Base-by-base conservation (phyloP, 2,888 invertebrate genomes). In the Gisinianus flammeolus region DNA sequence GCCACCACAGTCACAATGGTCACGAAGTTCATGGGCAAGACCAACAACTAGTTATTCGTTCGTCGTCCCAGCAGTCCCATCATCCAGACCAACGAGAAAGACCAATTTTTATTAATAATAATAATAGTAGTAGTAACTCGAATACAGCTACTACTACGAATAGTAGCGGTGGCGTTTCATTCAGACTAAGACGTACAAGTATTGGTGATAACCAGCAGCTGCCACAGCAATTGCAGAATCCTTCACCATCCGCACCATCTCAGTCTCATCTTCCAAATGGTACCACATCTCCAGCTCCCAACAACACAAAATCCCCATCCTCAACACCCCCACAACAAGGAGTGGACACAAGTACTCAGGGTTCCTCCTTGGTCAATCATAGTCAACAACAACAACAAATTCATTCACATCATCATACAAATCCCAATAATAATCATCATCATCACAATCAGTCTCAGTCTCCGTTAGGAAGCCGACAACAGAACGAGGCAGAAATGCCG, bases 181-280 rank as follows among this genome's bases (percentile, higher is more conserved):
- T 44, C 44, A 44, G 6, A 44, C 44, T 16, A 44, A 44, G 44
- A 44, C 44, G 44, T 44, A 44, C 44, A 16, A 70, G 70, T 52
- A 16, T 33, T 26, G 26, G 35, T 16, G 70, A 69, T 1, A 19
- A 24, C 3, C 35, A 35, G 12, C 35, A 5, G 12, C 35, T 8
- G 12, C 35, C 35, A 8, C 12, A 5, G 12, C 35, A 35, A 35
- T 8, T 12, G 6, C 35, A 35, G 35, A 35, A 35, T 28, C 35
- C 52, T 22, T 69, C 22, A 24, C 44, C 35, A 44, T 68, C 68
- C 68, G n/a, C 69, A 54, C 8, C 70, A 54, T 54, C n/a, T n/a
- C 24, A 35, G 24, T 16, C 16, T 56, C 19, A 56, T 56, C 64
- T 8, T 28, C 0, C 2, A 22, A 58, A 24, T 26, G 58, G 24